These are phyloP conservation scores for Dendrocopos noguchii DNA, from an alignment of 2,113 vertebrate species.

Conservation along the genomic window DNA sequence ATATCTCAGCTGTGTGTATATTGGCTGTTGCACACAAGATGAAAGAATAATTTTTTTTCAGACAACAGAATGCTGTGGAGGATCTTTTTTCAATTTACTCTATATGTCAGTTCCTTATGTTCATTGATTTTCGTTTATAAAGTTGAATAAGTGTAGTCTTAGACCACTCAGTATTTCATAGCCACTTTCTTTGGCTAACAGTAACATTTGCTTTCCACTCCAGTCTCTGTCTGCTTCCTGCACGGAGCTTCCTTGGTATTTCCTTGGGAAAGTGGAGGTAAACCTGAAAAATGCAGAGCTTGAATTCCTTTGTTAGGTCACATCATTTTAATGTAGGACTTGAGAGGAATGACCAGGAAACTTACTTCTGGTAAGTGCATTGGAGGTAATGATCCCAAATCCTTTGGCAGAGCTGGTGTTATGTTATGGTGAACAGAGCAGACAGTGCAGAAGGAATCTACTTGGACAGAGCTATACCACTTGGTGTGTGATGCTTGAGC, in stretches of 20 bases:
- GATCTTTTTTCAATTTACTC: background rate
- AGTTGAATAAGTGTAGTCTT: background rate
- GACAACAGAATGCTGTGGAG: background rate
- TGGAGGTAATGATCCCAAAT: background rate
- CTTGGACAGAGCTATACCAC: background rate
- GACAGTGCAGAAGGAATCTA: background rate
- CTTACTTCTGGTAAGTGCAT: background rate
- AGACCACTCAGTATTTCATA: background rate
- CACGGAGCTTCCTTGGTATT: background rate
- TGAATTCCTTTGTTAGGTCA: background rate
- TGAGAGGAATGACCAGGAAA: background rate
- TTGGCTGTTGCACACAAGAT: too few relatives aligned
- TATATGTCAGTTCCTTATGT: background rate
- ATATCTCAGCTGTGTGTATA: too few relatives aligned
- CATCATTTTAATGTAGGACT: background rate
- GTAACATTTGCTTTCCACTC: background rate
- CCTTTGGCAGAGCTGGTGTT: background rate
- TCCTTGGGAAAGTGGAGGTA: background rate
- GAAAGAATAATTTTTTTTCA: too few relatives aligned
- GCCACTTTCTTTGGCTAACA: background rate
- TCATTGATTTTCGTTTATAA: background rate
- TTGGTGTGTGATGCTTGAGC: background rate
- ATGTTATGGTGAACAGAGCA: background rate
- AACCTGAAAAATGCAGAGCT: background rate
- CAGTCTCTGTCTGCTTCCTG: background rate